phyloP scores from a whole-genome alignment of 1,140 invertebrate species.

The Rhopalosiphum maidis region DNA sequence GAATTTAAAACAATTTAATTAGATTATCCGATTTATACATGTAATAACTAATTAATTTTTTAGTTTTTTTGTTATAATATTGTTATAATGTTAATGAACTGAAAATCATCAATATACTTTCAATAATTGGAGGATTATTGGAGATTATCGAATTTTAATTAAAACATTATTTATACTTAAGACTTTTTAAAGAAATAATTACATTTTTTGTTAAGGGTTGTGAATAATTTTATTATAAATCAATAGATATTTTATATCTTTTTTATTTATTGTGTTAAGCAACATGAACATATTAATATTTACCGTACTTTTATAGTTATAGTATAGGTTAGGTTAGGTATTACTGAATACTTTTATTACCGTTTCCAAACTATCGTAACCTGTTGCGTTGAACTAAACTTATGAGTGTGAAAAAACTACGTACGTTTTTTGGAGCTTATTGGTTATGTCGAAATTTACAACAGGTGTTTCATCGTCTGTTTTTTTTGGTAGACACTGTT shows the following conservation, averaged over 20 bases:
- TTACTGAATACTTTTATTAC: background rate
- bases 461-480: constrained; percentile 26
- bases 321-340: background rate
- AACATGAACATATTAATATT: background rate
- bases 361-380: background rate
- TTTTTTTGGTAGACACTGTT: background rate
- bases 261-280: background rate
- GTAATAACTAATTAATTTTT: background rate
- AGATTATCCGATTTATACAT: too few species aligned
- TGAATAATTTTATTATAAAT: background rate
- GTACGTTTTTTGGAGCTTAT: background rate
- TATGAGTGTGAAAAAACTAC: background rate
- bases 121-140: background rate
- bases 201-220: background rate
- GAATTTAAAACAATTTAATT: background rate
- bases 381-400: background rate
- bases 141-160: background rate
- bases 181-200: background rate
- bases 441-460: background rate
- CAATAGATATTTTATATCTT: background rate
- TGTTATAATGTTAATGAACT: background rate
- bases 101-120: background rate
- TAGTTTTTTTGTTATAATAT: background rate
- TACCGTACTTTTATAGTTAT: background rate
- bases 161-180: too few species aligned